Percentiles rank a stretch among this genome's conserved stretches.
Evolutionary conservation across 2,797 vertebrate genomes (phyloP).

Genomic region (Acanthurus tractus): DNA sequence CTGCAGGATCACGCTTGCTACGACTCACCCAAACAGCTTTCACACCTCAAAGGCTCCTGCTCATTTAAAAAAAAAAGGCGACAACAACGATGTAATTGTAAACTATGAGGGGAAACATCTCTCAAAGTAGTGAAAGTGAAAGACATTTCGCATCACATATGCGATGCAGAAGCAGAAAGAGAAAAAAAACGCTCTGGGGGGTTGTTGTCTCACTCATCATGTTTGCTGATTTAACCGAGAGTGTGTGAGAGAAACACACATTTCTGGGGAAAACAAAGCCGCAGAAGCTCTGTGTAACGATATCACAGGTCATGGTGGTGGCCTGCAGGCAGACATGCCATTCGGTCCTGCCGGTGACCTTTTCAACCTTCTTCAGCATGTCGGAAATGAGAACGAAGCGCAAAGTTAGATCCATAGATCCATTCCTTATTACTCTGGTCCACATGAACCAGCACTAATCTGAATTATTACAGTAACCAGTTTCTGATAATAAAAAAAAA

Average conservation of each 20-base stretch:
- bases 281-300: neutral
- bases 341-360: neutral
- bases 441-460: too few species aligned
- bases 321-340: neutral
- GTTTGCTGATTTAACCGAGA: neutral
- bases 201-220: neutral
- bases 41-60: neutral
- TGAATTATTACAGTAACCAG: too few species aligned
- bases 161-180: neutral
- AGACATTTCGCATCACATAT: neutral
- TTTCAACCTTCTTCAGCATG: too few species aligned
- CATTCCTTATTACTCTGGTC: too few species aligned
- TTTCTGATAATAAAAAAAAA: too few species aligned
- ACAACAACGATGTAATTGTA: neutral
- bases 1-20: neutral
- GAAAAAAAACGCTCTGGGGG: neutral
- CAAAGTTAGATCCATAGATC: neutral
- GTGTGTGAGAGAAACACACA: neutral
- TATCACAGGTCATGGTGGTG: neutral
- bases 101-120: neutral
- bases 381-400: neutral
- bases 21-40: neutral
- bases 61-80: neutral
- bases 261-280: neutral
- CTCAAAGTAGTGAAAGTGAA: too few species aligned